phyloP scores from a whole-genome alignment of 2,888 invertebrate genomes.

The Lamproptera curius region DNA sequence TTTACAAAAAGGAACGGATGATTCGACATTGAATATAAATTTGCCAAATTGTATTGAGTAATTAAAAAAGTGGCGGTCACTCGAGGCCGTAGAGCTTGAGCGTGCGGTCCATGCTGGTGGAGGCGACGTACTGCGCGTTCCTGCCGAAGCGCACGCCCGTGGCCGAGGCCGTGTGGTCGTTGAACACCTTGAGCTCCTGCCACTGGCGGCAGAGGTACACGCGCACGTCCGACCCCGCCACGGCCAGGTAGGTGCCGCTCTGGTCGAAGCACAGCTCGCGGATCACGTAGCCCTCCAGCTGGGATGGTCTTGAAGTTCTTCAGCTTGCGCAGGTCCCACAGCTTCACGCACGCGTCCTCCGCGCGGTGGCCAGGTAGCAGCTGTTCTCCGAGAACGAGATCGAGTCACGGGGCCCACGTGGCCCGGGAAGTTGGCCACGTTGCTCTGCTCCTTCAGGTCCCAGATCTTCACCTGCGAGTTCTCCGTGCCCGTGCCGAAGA shows the following conservation, averaged over 20 bases:
- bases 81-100: slow-evolving; percentile 94
- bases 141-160: slow-evolving; percentile 98
- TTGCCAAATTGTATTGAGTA: too few species aligned
- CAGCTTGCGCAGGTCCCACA: slow-evolving; percentile 99
- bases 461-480: slow-evolving; percentile 98
- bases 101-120: slow-evolving; percentile 98
- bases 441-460: slow-evolving; percentile 98
- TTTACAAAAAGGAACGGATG: too few species aligned
- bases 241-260: slow-evolving; percentile 97
- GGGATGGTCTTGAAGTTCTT: slow-evolving; percentile 99
- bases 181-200: slow-evolving; percentile 94
- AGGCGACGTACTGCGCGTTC: slow-evolving; percentile 95
- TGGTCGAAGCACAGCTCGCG: slow-evolving; percentile 96
- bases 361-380: slow-evolving; percentile 95
- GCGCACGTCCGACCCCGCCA: slow-evolving; percentile 97
- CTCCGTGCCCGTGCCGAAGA: slow-evolving; percentile 93
- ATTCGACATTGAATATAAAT: too few species aligned
- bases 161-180: slow-evolving; percentile 97
- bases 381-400: slow-evolving; percentile 99
- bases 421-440: slow-evolving; percentile 98
- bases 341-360: slow-evolving; percentile 97
- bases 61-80: too few species aligned
- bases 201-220: slow-evolving; percentile 97
- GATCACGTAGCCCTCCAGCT: slow-evolving; percentile 84
- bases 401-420: slow-evolving; percentile 97